A percentile compares a stretch with the other conserved stretches of the same genome.
Evolutionary conservation across 1,140 invertebrate genomes (phyloP).

Genomic region (Himalopsyche phryganea): DNA sequence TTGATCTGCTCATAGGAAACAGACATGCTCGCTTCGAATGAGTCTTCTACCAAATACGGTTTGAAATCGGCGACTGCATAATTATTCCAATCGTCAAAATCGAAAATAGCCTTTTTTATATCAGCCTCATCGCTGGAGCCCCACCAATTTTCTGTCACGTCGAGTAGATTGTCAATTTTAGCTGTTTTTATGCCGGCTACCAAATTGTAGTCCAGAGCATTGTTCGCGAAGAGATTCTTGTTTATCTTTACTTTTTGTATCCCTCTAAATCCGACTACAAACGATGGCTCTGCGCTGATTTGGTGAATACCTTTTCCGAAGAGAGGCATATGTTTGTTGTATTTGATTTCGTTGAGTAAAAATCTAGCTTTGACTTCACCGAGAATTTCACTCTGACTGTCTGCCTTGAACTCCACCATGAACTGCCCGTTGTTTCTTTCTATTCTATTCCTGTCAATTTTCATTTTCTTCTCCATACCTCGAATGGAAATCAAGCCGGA

Average conservation of each 20-base stretch:
- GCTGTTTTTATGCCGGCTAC: constrained; percentile 89
- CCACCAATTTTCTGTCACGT: constrained; percentile 97
- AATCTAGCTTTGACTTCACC: constrained; percentile 80
- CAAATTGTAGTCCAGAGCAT: constrained; percentile 86
- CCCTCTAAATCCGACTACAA: constrained; percentile 87
- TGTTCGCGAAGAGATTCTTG: constrained; percentile 87
- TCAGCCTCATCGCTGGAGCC: constrained; percentile 67
- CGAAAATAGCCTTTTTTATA: constrained; percentile 89
- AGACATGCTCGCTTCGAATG: constrained; percentile 73
- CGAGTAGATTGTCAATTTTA: constrained; percentile 79
- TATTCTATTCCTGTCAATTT: constrained; percentile 76
- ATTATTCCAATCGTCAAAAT: constrained; percentile 99
- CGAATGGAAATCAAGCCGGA: constrained; percentile 77
- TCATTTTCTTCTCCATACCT: constrained; percentile 96
- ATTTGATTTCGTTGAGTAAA: constrained; percentile 71
- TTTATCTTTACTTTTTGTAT: constrained; percentile 91
- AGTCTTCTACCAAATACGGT: constrained; percentile 79
- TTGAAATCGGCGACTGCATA: constrained; percentile 87
- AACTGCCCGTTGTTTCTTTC: constrained; percentile 78
- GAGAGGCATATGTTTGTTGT: constrained; percentile 58
- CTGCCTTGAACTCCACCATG: constrained; percentile 83
- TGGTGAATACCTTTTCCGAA: constrained; percentile 48
- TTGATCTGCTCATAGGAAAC: constrained; percentile 54
- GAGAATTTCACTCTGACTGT: constrained; percentile 91
- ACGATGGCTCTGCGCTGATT: constrained; percentile 62